phyloP scores from a whole-genome alignment of 2,888 invertebrate genomes.

The Lepetodrilus schrolli region DNA sequence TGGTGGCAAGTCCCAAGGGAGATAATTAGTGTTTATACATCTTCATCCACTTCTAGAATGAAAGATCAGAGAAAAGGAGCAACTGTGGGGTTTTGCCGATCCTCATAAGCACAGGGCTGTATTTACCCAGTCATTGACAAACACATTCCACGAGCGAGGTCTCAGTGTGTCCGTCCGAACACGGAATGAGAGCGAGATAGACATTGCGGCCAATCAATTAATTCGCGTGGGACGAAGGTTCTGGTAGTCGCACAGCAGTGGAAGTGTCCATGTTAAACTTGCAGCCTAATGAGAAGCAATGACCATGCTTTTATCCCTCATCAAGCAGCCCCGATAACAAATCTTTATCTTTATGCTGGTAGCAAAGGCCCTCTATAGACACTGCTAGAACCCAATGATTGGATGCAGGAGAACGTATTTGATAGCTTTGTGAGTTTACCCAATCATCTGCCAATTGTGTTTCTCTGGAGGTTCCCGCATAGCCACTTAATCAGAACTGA shows the following conservation, averaged over 20 bases:
- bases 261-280: background rate
- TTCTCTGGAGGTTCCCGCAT: no score
- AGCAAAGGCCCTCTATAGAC: no score
- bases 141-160: background rate
- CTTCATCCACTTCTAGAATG: background rate
- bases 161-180: background rate
- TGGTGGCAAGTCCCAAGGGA: slow-evolving; percentile 9
- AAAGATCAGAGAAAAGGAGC: slow-evolving; percentile 18
- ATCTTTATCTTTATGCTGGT: slow-evolving; percentile 11
- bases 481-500: no score
- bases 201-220: slow-evolving; percentile 12
- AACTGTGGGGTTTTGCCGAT: background rate
- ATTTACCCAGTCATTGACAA: background rate
- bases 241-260: background rate
- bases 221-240: background rate
- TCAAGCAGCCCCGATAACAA: slow-evolving; percentile 4
- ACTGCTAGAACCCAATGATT: background rate
- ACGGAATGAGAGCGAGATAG: background rate
- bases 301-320: background rate
- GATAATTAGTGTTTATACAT: slow-evolving; percentile 23
- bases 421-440: background rate
- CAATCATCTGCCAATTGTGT: no score
- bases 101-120: background rate
- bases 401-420: background rate
- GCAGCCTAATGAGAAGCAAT: slow-evolving; percentile 4